Evolutionary conservation across 2,797 vertebrate genomes (phyloP).

Genomic region (Siniperca obscura): DNA sequence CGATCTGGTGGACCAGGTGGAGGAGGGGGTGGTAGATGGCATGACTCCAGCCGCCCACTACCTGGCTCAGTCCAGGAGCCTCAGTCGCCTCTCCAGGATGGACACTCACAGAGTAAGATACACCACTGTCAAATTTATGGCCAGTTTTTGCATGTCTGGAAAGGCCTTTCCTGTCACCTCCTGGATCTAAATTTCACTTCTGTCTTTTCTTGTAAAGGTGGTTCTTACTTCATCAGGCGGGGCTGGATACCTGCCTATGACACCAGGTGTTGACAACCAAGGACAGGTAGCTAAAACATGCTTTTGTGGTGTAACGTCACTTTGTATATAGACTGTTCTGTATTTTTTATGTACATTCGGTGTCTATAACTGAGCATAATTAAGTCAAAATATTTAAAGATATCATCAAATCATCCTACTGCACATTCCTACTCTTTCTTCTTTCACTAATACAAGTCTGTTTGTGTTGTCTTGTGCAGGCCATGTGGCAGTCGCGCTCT

Average conservation of each 20-base stretch:
- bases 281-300: conserved; percentile 81
- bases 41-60: conserved; percentile 68
- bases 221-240: conserved; percentile 64
- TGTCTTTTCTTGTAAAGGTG: conserved; percentile 64
- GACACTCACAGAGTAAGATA: conserved; percentile 79
- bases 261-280: conserved; percentile 83
- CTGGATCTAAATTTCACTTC: conserved; percentile 5
- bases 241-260: conserved; percentile 95
- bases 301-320: neutral
- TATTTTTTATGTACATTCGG: neutral
- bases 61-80: conserved; percentile 75
- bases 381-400: neutral
- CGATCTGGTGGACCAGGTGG: conserved; percentile 80
- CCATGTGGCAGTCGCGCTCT: conserved; percentile 81
- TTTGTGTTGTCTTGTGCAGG: conserved; percentile 56
- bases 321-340: neutral
- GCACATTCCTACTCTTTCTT: neutral
- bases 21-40: conserved; percentile 59
- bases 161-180: neutral
- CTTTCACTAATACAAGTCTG: conserved; percentile 13
- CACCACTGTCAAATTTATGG: neutral
- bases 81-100: conserved; percentile 73
- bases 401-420: neutral
- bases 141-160: neutral
- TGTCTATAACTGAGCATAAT: neutral